Conservation (phyloP, 2,113 vertebrate species). For the Anthoscopus minutus region DNA sequence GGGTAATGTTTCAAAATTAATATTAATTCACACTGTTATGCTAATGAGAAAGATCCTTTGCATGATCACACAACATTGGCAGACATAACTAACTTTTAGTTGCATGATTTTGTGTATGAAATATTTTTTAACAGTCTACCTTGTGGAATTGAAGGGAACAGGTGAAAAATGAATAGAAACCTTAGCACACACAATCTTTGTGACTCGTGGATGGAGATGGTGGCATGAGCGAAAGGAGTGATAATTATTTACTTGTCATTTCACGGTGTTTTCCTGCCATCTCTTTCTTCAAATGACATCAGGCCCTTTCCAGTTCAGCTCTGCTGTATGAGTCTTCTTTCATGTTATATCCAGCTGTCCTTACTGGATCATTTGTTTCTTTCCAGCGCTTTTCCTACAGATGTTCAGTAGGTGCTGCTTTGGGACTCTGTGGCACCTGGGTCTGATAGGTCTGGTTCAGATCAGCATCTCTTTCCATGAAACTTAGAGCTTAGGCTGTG, state of each 20-base stretch:
- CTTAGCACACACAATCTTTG: background rate
- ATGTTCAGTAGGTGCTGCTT: background rate
- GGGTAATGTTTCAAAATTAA: background rate
- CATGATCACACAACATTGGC: background rate
- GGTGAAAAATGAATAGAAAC: background rate
- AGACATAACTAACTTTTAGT: background rate
- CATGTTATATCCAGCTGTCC: background rate
- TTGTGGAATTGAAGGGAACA: background rate
- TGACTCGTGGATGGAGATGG: background rate
- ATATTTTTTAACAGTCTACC: background rate
- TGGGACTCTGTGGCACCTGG: background rate
- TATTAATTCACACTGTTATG: background rate
- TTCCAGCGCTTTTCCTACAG: background rate
- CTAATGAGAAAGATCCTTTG: background rate
- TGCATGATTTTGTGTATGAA: background rate
- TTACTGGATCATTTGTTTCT: background rate
- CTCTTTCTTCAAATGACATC: background rate
- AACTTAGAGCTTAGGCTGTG: background rate
- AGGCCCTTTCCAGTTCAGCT: background rate
- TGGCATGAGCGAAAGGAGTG: background rate
- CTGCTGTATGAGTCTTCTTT: background rate
- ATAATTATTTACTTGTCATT: background rate
- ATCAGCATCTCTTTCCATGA: background rate
- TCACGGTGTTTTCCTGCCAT: background rate
- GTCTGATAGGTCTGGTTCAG: background rate